A percentile compares a stretch with the other conserved stretches of the same genome.
Conservation (phyloP, 1,140 invertebrate species). For the Bombus polaris region DNA sequence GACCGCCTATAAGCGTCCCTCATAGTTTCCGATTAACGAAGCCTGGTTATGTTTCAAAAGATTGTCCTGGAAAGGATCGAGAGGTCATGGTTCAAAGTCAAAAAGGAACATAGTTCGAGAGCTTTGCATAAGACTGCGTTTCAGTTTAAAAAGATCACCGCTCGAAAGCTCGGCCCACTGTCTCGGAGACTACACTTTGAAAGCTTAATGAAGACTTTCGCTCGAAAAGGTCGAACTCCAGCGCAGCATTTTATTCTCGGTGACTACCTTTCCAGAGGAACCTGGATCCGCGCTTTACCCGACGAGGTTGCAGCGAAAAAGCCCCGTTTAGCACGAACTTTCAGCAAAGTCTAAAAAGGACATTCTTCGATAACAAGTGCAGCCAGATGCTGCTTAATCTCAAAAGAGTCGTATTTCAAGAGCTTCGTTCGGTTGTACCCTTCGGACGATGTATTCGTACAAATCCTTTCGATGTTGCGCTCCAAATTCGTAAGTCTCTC, state of each 20-base stretch:
- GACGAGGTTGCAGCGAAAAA: neutral
- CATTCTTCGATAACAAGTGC: conserved; percentile 7
- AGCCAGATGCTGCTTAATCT: neutral
- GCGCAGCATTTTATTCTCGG: neutral
- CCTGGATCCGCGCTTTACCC: too few relatives aligned
- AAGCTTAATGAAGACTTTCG: conserved; percentile 16
- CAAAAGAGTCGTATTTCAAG: neutral
- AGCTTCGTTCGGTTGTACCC: neutral
- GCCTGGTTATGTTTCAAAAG: neutral
- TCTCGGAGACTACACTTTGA: neutral
- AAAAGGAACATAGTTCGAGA: neutral
- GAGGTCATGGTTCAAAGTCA: neutral
- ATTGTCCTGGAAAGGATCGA: neutral
- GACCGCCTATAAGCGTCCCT: neutral
- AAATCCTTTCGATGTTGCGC: neutral
- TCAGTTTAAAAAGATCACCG: neutral
- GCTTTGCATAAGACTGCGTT: neutral
- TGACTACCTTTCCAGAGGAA: neutral
- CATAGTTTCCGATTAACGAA: neutral
- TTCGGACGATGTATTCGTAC: neutral
- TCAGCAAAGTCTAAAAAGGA: neutral
- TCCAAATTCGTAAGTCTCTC: neutral
- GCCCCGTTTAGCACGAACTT: neutral
- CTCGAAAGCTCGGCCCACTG: neutral
- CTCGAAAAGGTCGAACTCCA: neutral